Conservation (phyloP, 2,888 invertebrate species). For the Homarus gammarus region DNA sequence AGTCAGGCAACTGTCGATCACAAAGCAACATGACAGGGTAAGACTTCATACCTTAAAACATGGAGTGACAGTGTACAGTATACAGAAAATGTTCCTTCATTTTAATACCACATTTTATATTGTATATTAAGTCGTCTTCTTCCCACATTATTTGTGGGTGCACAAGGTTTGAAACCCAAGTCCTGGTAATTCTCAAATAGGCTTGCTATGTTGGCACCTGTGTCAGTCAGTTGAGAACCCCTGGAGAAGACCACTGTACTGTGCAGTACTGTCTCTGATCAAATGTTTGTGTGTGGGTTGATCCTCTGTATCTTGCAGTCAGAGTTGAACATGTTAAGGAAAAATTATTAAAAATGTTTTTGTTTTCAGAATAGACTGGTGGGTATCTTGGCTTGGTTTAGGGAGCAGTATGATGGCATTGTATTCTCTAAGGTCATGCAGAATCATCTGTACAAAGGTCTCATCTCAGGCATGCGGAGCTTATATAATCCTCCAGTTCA, state of each 20-base stretch:
- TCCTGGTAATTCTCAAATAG: no score
- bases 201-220: no score
- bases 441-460: constrained; percentile 44
- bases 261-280: no score
- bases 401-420: constrained; percentile 7
- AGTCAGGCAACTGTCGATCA: constrained; percentile 1
- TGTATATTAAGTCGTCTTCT: no score
- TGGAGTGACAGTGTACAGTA: neutral
- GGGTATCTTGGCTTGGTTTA: constrained; percentile 6
- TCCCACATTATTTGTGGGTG: no score
- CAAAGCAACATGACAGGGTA: constrained; percentile 18
- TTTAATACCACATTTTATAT: neutral
- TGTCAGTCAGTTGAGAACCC: no score
- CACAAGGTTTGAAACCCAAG: no score
- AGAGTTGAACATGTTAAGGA: no score
- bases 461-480: constrained; percentile 31
- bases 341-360: neutral
- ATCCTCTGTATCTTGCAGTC: no score
- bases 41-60: neutral
- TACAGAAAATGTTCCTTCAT: neutral
- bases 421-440: constrained; percentile 14
- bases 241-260: no score
- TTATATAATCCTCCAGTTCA: constrained; percentile 26
- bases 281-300: no score
- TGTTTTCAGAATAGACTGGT: constrained; percentile 10